These are phyloP conservation scores for Tetramorium bicarinatum DNA, from an alignment of 2,888 invertebrate species.

Conservation along the genomic window DNA sequence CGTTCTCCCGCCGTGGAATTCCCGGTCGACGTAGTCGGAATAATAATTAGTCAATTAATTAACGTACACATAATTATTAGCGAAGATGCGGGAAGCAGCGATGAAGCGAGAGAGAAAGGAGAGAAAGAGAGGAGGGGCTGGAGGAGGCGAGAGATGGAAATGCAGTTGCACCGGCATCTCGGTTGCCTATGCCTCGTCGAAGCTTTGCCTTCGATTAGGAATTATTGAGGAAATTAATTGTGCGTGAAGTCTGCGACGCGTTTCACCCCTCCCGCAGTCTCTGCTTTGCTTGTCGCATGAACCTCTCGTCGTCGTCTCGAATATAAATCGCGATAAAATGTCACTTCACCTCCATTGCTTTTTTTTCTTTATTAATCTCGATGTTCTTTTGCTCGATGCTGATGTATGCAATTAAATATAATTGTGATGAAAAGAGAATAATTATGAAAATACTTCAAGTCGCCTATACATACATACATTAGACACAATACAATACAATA, in stretches of 20 bases:
- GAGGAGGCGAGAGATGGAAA: constrained; percentile 44
- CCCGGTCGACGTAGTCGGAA: constrained; percentile 76
- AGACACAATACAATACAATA: neutral
- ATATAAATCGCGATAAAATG: constrained; percentile 10
- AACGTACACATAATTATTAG: constrained; percentile 85
- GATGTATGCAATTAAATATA: constrained; percentile 16
- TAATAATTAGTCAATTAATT: constrained; percentile 86
- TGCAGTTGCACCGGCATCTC: constrained; percentile 63
- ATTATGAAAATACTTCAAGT: constrained; percentile 11
- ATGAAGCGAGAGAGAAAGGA: constrained; percentile 23
- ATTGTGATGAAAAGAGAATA: constrained; percentile 4
- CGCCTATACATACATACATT: too few relatives aligned
- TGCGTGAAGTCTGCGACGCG: constrained; percentile 82
- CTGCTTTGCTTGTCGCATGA: constrained; percentile 29
- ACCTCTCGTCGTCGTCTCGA: constrained; percentile 45
- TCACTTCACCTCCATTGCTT: constrained; percentile 73
- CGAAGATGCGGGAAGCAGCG: constrained; percentile 78
- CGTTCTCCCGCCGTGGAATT: constrained; percentile 65
- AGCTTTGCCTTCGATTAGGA: constrained; percentile 82
- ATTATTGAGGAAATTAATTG: constrained; percentile 86
- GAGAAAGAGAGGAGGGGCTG: constrained; percentile 3
- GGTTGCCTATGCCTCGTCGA: constrained; percentile 66
- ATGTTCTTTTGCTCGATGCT: constrained; percentile 29
- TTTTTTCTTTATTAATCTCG: constrained; percentile 69
- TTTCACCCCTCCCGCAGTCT: constrained; percentile 21